Percentiles rank a stretch among this genome's conserved stretches.
phyloP scores from a whole-genome alignment of 2,113 vertebrate species.

The Embiotoca jacksoni region DNA sequence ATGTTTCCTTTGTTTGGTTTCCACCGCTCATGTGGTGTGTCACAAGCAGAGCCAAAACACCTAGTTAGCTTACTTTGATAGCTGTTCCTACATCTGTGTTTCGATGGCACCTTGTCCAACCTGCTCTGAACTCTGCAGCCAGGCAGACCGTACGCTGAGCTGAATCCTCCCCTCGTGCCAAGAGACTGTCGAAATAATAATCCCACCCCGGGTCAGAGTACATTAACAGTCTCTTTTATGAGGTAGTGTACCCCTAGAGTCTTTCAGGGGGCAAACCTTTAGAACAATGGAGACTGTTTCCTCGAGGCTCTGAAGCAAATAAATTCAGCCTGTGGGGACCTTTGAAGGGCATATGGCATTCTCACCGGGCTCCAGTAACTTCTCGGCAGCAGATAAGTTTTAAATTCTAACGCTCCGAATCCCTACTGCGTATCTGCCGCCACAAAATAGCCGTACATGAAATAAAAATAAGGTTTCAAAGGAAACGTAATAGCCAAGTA shows the following conservation, averaged over 20 bases:
- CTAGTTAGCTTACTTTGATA: constrained; percentile 58
- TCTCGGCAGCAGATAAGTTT: constrained; percentile 71
- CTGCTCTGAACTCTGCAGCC: constrained; percentile 51
- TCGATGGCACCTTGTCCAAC: constrained; percentile 64
- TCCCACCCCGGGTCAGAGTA: constrained; percentile 62
- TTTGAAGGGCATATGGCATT: constrained; percentile 58
- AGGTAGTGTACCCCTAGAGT: constrained; percentile 48
- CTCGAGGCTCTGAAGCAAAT: constrained; percentile 64
- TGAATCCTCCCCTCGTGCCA: constrained; percentile 48
- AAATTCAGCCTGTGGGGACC: constrained; percentile 61
- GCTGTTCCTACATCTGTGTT: constrained; percentile 62
- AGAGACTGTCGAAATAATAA: constrained; percentile 64
- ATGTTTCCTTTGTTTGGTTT: constrained; percentile 52
- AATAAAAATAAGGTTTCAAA: constrained; percentile 65
- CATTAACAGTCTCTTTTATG: constrained; percentile 74
- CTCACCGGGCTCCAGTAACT: constrained; percentile 63
- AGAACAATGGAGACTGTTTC: constrained; percentile 65
- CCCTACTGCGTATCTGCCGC: constrained; percentile 57
- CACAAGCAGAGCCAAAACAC: constrained; percentile 61
- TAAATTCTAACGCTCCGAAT: constrained; percentile 49
- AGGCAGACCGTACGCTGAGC: constrained; percentile 9
- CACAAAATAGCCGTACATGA: constrained; percentile 60
- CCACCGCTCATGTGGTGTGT: constrained; percentile 22
- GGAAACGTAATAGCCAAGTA: constrained; percentile 59
- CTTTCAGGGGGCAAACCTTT: constrained; percentile 51